Base-by-base conservation (phyloP, 2,797 vertebrate genomes). In the Delichon dasypus region DNA sequence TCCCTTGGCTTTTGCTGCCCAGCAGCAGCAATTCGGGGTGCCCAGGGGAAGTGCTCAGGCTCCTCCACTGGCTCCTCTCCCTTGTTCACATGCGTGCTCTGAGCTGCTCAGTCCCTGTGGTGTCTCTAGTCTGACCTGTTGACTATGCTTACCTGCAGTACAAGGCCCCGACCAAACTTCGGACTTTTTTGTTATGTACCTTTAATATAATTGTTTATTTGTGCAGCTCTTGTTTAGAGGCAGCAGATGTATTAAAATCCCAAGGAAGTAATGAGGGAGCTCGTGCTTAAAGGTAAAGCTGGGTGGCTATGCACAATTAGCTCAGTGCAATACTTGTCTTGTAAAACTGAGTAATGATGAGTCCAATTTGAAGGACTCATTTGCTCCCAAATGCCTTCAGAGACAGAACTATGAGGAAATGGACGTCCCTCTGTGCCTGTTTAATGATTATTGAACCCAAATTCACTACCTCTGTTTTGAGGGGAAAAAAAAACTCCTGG, bases 11-110 rank as follows among this genome's bases (percentile, higher is more conserved):
- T 57, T 34, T 70, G 25, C 42, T 71, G 47, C 67, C 1, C 1
- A 3, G 1, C 17, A 51, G 32, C 45, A 44, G 82, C 45, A 5
- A 21, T 32, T 4, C 0, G 10, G 18, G 30, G 44, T 48, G 68
- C 34, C 32, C 22, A 14, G 32, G 44, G 11, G 11, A 50, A 14
- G 26, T 42, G 61, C 26, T 58, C 70, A 50, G 60, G 8, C 7
- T 26, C 18, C 10, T 55, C 19, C 22, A 1, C 6, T 34, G 10
- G 2, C 9, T 21, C 1, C 34, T 54, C 4, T 71, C 5, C 10
- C 18, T 30, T 30, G 15, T 5, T 72, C n/a, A 25, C 0, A 0
- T n/a, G 7, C 1, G 0, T 54, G 15, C 16, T 42, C 61, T 14
- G 45, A 22, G 13, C n/a, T 71, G 16, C 44, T 57, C 15, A 9